Evolutionary conservation across 2,113 vertebrate genomes (phyloP).

Genomic region (Rissa tridactyla): DNA sequence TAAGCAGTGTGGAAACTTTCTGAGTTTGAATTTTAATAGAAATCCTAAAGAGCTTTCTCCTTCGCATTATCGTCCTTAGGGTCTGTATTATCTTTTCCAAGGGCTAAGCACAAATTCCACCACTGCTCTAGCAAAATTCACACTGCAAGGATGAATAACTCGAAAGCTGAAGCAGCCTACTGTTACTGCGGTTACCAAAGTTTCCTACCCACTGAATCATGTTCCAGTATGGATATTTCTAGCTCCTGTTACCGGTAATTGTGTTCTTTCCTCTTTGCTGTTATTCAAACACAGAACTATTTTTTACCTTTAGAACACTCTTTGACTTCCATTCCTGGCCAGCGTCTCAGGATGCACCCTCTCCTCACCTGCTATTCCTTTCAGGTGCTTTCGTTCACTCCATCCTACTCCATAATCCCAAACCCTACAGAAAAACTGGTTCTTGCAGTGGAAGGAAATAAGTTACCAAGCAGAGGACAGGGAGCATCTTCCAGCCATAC

Average conservation of each 20-base stretch:
- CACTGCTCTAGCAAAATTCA: neutral
- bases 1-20: neutral
- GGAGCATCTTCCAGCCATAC: neutral
- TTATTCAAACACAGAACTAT: neutral
- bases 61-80: neutral
- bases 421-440: neutral
- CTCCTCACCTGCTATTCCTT: neutral
- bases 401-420: neutral
- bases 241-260: neutral
- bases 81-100: neutral
- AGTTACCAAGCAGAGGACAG: neutral
- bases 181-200: slow-evolving; percentile 2
- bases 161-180: neutral
- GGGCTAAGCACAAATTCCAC: neutral
- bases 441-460: neutral
- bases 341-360: accelerated
- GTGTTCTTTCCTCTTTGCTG: neutral
- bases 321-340: neutral
- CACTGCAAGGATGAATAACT: neutral
- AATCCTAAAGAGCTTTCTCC: neutral
- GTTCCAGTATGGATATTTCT: neutral
- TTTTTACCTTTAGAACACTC: neutral
- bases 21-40: too few relatives aligned
- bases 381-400: neutral
- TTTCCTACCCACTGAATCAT: neutral